phyloP scores from a whole-genome alignment of 1,140 invertebrate genomes.

The Dendroctonus valens region DNA sequence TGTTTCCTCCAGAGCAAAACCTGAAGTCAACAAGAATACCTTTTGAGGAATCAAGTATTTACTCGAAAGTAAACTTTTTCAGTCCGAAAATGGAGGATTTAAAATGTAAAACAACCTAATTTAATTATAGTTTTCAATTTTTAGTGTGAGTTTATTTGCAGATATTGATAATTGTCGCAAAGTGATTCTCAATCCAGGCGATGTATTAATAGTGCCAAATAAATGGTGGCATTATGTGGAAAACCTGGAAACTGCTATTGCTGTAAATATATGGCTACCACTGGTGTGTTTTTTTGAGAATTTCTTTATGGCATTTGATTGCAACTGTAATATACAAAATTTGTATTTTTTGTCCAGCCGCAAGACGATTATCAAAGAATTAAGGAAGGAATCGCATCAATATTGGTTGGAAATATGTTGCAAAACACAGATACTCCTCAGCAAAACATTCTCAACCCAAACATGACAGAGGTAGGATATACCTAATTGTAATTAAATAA shows the following conservation, averaged over 20 bases:
- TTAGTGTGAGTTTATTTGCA: slow-evolving; percentile 38
- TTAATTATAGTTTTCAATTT: background rate
- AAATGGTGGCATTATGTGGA: slow-evolving; percentile 98
- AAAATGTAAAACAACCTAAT: slow-evolving; percentile 27
- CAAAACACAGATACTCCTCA: slow-evolving; percentile 24
- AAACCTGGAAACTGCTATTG: slow-evolving; percentile 70
- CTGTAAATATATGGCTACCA: slow-evolving; percentile 87
- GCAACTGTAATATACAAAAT: slow-evolving; percentile 1
- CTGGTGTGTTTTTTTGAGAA: slow-evolving; percentile 53
- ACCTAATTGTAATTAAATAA: slow-evolving; percentile 4
- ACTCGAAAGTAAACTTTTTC: slow-evolving; percentile 82
- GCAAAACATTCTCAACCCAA: slow-evolving; percentile 41
- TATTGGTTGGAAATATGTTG: slow-evolving; percentile 40
- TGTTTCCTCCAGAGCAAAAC: slow-evolving; percentile 81
- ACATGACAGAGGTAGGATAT: slow-evolving; percentile 33
- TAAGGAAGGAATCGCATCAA: slow-evolving; percentile 42
- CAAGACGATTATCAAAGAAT: slow-evolving; percentile 43
- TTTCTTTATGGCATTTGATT: background rate
- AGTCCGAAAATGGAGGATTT: slow-evolving; percentile 53
- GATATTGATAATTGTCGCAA: slow-evolving; percentile 56
- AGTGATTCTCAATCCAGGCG: slow-evolving; percentile 73
- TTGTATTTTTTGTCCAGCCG: slow-evolving; percentile 25
- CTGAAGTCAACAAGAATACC: slow-evolving; percentile 85
- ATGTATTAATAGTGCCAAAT: slow-evolving; percentile 83
- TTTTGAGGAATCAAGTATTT: slow-evolving; percentile 96